Conservation (phyloP, 2,113 vertebrate species). For the Phalacrocorax carbo region DNA sequence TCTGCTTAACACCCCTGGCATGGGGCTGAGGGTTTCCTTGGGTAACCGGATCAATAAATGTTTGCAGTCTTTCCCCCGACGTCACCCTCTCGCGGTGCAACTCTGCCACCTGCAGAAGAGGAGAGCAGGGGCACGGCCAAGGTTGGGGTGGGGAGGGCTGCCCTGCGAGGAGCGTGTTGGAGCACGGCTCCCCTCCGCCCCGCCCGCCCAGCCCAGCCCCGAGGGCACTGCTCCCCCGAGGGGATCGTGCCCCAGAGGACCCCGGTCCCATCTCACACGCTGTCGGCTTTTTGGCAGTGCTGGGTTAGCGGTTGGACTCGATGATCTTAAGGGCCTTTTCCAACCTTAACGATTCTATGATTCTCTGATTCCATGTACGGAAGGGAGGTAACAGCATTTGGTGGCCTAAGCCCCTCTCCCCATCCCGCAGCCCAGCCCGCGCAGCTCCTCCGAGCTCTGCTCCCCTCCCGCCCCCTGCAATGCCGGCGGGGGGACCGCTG, state of each 20-base stretch:
- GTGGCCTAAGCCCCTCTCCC: neutral
- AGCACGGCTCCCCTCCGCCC: neutral
- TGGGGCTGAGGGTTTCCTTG: neutral
- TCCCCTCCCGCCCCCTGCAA: neutral
- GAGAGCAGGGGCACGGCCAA: neutral
- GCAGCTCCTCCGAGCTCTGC: neutral
- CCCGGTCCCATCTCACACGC: neutral
- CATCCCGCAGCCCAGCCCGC: too few species aligned
- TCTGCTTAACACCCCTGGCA: accelerated
- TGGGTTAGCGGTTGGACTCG: too few species aligned
- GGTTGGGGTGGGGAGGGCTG: accelerated
- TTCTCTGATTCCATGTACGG: neutral
- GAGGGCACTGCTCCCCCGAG: accelerated
- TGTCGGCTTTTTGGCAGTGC: neutral
- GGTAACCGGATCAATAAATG: neutral
- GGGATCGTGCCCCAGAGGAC: accelerated
- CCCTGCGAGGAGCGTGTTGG: accelerated
- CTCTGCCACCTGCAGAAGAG: neutral
- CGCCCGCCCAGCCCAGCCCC: accelerated
- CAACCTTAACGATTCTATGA: too few species aligned
- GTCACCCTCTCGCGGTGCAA: accelerated
- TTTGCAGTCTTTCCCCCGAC: accelerated
- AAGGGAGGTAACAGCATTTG: accelerated
- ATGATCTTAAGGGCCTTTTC: too few species aligned
- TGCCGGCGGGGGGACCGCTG: accelerated